A percentile compares a stretch with the other conserved stretches of the same genome.
phyloP scores from a whole-genome alignment of 1,140 invertebrate genomes.

The Antheraea pernyi region DNA sequence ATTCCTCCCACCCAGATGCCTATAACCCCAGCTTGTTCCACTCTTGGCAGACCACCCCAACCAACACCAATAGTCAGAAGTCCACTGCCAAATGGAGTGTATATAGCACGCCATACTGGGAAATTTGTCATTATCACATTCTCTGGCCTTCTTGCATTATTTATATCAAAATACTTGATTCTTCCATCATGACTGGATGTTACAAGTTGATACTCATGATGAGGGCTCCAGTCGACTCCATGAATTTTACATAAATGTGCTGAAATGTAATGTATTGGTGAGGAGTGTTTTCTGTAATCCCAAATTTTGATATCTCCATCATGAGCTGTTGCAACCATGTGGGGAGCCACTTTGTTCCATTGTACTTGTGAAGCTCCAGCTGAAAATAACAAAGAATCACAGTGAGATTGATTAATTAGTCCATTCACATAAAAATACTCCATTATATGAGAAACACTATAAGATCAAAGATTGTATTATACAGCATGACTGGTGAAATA shows the following conservation, averaged over 20 bases:
- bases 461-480: too few species aligned
- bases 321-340: constrained; percentile 95
- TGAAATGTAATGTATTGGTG: constrained; percentile 94
- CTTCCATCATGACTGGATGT: constrained; percentile 96
- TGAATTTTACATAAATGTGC: constrained; percentile 96
- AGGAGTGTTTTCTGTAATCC: constrained; percentile 94
- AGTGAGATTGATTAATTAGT: constrained; percentile 12
- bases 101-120: constrained; percentile 96
- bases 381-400: constrained; percentile 50
- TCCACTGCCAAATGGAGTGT: constrained; percentile 95
- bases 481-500: too few species aligned
- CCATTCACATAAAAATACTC: too few species aligned
- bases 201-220: constrained; percentile 91
- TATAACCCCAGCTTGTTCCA: constrained; percentile 72
- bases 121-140: constrained; percentile 90
- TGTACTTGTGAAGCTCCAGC: constrained; percentile 96
- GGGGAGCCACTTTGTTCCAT: constrained; percentile 92
- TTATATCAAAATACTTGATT: constrained; percentile 96
- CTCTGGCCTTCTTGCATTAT: constrained; percentile 89
- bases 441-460: too few species aligned
- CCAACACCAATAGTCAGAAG: constrained; percentile 89
- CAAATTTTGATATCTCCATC: constrained; percentile 97
- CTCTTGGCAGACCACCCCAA: constrained; percentile 73
- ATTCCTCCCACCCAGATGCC: constrained; percentile 73
- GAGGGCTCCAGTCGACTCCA: constrained; percentile 95